A percentile compares a stretch with the other conserved stretches of the same genome.
phyloP scores from a whole-genome alignment of 1,140 invertebrate species.

The Tetramorium simillimum region DNA sequence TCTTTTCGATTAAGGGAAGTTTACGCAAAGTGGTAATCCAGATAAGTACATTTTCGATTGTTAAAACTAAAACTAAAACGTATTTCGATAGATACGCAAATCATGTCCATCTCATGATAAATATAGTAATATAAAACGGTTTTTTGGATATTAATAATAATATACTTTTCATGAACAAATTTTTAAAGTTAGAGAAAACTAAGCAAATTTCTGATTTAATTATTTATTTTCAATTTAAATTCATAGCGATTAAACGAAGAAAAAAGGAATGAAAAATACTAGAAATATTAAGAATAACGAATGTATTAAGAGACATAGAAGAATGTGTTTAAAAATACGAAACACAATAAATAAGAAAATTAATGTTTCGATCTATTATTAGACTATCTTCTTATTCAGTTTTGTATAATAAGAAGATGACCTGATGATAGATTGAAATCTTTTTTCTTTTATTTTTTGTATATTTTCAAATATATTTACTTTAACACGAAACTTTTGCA shows the following conservation, averaged over 20 bases:
- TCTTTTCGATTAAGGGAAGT: not conserved
- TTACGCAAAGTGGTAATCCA: not conserved
- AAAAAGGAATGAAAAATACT: not conserved
- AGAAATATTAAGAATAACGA: not conserved
- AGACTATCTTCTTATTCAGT: too few species aligned
- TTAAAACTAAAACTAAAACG: not conserved
- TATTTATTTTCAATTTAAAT: not conserved
- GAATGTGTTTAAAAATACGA: too few species aligned
- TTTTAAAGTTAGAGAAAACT: not conserved
- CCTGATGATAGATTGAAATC: too few species aligned
- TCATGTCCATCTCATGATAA: not conserved
- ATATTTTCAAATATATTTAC: too few species aligned
- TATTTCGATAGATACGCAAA: not conserved
- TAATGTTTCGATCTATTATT: too few species aligned
- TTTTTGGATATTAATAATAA: conserved; percentile 38
- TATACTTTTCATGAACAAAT: not conserved
- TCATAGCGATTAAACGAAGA: not conserved
- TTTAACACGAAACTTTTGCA: too few species aligned
- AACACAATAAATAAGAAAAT: too few species aligned
- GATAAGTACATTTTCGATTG: not conserved
- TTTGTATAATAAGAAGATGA: too few species aligned
- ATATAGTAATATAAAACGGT: not conserved
- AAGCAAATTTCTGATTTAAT: not conserved
- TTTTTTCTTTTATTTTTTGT: too few species aligned
- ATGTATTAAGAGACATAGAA: too few species aligned